Percentiles rank a stretch among this genome's conserved stretches.
Conservation (phyloP, 2,113 vertebrate species). For the Pterocles orientalis region DNA sequence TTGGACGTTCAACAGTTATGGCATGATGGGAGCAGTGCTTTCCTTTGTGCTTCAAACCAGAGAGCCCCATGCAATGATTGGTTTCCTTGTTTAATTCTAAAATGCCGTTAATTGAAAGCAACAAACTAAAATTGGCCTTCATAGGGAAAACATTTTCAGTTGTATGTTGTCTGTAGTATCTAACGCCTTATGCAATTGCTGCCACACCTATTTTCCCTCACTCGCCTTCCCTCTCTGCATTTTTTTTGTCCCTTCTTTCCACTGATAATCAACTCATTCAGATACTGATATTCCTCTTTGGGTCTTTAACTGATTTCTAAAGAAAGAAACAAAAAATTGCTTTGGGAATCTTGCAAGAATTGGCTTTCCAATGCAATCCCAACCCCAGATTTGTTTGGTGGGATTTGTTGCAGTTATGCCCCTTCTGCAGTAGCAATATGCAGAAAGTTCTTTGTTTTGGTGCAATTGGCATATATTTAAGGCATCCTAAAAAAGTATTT, state of each 20-base stretch:
- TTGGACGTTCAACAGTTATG: background rate
- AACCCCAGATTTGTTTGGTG: background rate
- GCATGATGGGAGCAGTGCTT: background rate
- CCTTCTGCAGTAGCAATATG: background rate
- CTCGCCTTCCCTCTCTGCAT: background rate
- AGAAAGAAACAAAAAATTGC: background rate
- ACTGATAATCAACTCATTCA: background rate
- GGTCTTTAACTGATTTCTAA: background rate
- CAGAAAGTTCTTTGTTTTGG: background rate
- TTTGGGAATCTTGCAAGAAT: background rate
- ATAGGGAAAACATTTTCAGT: background rate
- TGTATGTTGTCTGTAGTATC: background rate
- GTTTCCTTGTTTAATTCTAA: background rate
- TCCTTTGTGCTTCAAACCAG: background rate
- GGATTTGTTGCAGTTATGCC: background rate
- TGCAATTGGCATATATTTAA: background rate
- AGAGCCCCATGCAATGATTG: accelerated
- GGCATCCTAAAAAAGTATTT: background rate
- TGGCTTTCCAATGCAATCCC: background rate
- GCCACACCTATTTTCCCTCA: background rate
- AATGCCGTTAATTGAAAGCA: background rate
- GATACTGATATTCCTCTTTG: background rate
- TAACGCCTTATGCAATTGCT: background rate
- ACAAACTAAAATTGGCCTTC: background rate
- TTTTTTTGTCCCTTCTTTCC: background rate